A percentile compares a stretch with the other conserved stretches of the same genome.
Evolutionary conservation across 2,113 vertebrate genomes (phyloP).

Genomic region (Cyanoramphus novaezelandiae): DNA sequence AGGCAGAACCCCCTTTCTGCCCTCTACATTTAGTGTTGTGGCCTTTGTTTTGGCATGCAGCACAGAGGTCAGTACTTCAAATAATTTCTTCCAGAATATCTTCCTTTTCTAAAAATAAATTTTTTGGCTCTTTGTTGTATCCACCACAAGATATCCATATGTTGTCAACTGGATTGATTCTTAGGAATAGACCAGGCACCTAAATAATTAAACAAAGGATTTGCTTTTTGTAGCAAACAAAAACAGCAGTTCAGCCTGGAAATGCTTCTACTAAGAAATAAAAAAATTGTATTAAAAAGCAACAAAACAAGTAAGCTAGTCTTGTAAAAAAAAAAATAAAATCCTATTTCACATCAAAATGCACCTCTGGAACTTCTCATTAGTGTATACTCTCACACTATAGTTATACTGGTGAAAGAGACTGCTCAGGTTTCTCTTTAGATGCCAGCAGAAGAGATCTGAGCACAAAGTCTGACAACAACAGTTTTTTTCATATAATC

Average conservation of each 20-base stretch:
- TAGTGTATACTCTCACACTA: not conserved
- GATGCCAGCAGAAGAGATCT: not conserved
- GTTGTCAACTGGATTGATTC: not conserved
- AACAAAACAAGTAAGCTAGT: not conserved
- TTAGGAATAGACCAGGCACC: not conserved
- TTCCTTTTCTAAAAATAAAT: not conserved
- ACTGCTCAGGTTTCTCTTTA: not conserved
- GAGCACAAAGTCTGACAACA: not conserved
- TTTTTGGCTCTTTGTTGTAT: not conserved
- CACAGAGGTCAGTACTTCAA: not conserved
- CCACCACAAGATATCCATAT: not conserved
- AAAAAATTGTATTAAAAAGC: not conserved
- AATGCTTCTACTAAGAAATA: not conserved
- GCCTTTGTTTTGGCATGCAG: fast-evolving
- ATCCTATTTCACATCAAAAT: not conserved
- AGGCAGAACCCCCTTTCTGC: not conserved
- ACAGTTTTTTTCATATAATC: not conserved
- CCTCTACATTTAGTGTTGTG: not conserved
- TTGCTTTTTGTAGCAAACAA: not conserved
- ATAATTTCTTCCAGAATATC: not conserved
- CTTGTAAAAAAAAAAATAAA: not conserved
- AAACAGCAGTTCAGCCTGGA: not conserved
- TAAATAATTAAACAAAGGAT: not conserved
- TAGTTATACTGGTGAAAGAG: not conserved
- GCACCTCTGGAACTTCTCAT: not conserved